Evolutionary conservation across 2,888 invertebrate genomes (phyloP), one percentile per base, ranked within the genome.

Genomic region (Pimpla rufipes): DNA sequence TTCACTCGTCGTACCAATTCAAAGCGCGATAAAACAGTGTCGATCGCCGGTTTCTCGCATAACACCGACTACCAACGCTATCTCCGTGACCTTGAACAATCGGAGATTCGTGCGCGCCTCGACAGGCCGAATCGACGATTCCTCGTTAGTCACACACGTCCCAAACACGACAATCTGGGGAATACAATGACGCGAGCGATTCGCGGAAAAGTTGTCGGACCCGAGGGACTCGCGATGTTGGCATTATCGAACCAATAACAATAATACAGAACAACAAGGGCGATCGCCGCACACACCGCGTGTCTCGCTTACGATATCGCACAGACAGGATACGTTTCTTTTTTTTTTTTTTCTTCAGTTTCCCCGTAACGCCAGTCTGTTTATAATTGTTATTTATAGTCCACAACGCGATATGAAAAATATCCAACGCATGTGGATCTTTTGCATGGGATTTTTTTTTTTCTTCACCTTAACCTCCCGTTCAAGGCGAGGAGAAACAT

Each of bases 251-350:
- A 29, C 29, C 29, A 29, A 29, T 29, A 52, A 52, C 18, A 8
- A 21, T 10, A 50, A 7, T 10, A 16, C 50, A 18, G 47, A n/a
- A 16, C 0, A 16, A n/a, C 16, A 16, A 16, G 16, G 1, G 29
- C 29, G 29, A 29, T 3, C 29, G 29, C 10, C 21, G 67, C 50
- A 73, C 52, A 59, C 77, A 68, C n/a, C n/a, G n/a, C 66, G 75
- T 67, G 21, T 77, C 42, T 50, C 81, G 5, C 29, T 73, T 78
- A n/a, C n/a, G 81, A 81, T 68, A 78, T 73, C 71, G 42, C 57
- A 52, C 57, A 35, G 68, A 47, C n/a, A 23, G 42, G 29, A 77
- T 77, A 70, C 77, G 67, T 70, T 67, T 59, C 67, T 68, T 74
- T 78, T 78, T 66, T 71, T 77, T 77, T 35, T 59, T 23, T 18